phyloP scores from a whole-genome alignment of 2,113 vertebrate genomes.

The Aegypius monachus region DNA sequence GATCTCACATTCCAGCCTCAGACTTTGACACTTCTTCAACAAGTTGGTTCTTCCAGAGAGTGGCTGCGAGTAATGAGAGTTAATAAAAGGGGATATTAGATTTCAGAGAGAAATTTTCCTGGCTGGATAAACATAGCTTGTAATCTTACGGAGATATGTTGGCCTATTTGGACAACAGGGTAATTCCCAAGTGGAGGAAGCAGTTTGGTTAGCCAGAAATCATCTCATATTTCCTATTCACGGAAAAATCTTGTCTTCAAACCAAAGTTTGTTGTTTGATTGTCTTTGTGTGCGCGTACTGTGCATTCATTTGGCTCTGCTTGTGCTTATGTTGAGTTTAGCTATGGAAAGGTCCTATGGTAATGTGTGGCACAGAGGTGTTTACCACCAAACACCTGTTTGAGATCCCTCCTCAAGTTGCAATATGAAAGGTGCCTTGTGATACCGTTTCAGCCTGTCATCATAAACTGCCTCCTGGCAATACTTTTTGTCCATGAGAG shows the following conservation, averaged over 20 bases:
- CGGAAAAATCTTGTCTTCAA: background rate
- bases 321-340: background rate
- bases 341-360: background rate
- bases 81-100: background rate
- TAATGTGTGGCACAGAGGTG: background rate
- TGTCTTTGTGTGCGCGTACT: background rate
- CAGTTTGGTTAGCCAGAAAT: background rate
- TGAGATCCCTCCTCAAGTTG: background rate
- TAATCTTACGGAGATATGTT: background rate
- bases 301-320: background rate
- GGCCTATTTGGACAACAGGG: background rate
- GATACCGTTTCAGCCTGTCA: background rate
- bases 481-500: background rate
- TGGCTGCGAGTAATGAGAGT: background rate
- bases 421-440: background rate
- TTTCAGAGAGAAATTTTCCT: background rate
- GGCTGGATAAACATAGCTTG: background rate
- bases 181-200: background rate
- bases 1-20: background rate
- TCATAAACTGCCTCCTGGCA: background rate
- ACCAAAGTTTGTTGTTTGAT: background rate
- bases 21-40: background rate
- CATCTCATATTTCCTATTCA: background rate
- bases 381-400: background rate
- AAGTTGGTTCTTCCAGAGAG: background rate